Conservation (phyloP, 2,113 vertebrate species). For the Morone saxatilis region DNA sequence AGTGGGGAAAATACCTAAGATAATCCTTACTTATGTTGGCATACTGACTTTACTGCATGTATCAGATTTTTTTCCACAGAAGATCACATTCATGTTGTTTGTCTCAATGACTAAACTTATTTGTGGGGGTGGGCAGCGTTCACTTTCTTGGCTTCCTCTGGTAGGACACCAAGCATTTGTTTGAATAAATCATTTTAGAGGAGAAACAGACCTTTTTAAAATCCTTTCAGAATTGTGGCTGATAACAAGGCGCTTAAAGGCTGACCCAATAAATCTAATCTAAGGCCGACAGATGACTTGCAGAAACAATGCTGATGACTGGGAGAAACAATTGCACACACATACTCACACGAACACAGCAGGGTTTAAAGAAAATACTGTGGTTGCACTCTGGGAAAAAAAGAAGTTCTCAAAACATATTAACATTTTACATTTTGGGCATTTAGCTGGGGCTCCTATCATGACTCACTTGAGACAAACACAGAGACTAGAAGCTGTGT, state of each 20-base stretch:
- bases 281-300: slow-evolving; percentile 56
- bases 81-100: neutral
- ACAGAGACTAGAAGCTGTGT: slow-evolving; percentile 5
- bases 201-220: slow-evolving; percentile 61
- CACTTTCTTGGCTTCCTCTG: neutral
- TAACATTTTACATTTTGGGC: slow-evolving; percentile 50
- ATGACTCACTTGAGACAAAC: slow-evolving; percentile 35
- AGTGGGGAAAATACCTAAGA: neutral
- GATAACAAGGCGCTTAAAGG: slow-evolving; percentile 56
- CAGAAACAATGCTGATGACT: slow-evolving; percentile 44
- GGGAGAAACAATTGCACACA: slow-evolving; percentile 4
- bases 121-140: neutral
- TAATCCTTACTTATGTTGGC: neutral
- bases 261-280: slow-evolving; percentile 61
- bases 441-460: slow-evolving; percentile 1
- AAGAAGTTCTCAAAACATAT: slow-evolving; percentile 30
- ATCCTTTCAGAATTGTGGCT: slow-evolving; percentile 28
- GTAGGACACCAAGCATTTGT: slow-evolving; percentile 11
- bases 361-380: slow-evolving; percentile 4
- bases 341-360: neutral
- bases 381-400: slow-evolving; percentile 4
- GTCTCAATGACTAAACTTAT: neutral
- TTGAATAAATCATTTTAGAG: slow-evolving; percentile 56
- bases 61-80: neutral
- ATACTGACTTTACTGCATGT: neutral